Base-by-base conservation (phyloP, 2,113 vertebrate species). In the Lucifuga dentata region DNA sequence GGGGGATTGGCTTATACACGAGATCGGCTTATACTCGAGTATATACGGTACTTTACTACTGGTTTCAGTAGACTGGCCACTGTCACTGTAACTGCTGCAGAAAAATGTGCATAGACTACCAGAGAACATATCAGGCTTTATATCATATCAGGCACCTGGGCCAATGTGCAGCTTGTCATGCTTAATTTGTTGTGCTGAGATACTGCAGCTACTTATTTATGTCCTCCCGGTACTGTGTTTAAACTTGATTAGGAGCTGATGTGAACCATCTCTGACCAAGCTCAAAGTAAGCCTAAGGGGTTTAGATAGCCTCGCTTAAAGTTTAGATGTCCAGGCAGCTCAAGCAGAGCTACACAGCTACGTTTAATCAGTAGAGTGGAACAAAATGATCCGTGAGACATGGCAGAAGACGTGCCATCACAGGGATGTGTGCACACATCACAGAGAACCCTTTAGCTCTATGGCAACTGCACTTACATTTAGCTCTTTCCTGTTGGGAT, bases 371-470 rank as follows among this genome's bases (percentile, higher is more conserved):
- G 33, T 49, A 52, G 32, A 23, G 51, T 69, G 66, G 40, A 58
- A 8, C 43, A 38, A 62, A 72, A 60, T 67, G 44, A 35, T 36
- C 57, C 62, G 45, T 20, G 52, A 80, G 50, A 43, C 41, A 48
- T 45, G 50, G 61, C 53, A 76, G 69, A 56, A 59, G 46, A 38
- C 24, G 12, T 11, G 58, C 3, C 67, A 59, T 83, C 68, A 79
- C 76, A 81, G 36, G 20, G n/a, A 52, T 71, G 81, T 77, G 61
- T 82, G 69, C 78, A 79, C 78, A 80, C 73, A 69, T 66, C 61
- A 76, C 29, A 26, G 26, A 61, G 38, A 74, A 84, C 83, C 68
- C 69, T 74, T 63, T 3, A 39, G 75, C 78, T 87, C 68, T 65
- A 26, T 61, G 58, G 70, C 63, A 68, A 72, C 76, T 73, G 68